These are phyloP conservation scores for Limnodromus scolopaceus DNA, from an alignment of 2,797 vertebrate species.

Conservation along the genomic window DNA sequence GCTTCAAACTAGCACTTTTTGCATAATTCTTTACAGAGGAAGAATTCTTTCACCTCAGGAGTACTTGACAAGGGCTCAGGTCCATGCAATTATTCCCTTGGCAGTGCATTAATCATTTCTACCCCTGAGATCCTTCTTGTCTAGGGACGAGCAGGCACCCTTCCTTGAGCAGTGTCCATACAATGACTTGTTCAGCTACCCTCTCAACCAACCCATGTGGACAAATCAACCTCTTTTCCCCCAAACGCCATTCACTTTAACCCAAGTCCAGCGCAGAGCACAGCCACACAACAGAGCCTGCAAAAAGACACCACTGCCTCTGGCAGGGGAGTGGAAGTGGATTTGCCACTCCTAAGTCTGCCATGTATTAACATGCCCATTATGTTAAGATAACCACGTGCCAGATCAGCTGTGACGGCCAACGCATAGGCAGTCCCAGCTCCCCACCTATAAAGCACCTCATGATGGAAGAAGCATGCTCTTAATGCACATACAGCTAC, in stretches of 20 bases:
- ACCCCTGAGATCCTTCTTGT: background rate
- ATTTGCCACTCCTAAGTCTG: background rate
- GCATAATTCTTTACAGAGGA: background rate
- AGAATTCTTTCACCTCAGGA: background rate
- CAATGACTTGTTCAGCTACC: background rate
- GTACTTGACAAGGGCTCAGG: background rate
- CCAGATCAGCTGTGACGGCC: background rate
- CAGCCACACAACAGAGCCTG: background rate
- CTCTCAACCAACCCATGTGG: background rate
- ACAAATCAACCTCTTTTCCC: background rate
- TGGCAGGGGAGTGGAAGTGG: background rate
- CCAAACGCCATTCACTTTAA: background rate
- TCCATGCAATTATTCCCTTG: background rate
- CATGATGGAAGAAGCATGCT: background rate
- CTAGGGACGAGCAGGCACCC: background rate
- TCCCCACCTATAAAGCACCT: background rate
- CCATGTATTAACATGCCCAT: background rate
- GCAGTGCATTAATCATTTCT: background rate
- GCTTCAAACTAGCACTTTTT: background rate
- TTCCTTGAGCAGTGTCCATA: background rate
- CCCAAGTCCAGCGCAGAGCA: background rate
- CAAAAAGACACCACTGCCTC: background rate
- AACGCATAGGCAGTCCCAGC: background rate
- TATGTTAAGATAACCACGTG: fast-evolving
- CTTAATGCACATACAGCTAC: background rate